These are phyloP conservation scores for Pseudomyrmex dendroicus DNA, from an alignment of 1,140 invertebrate genomes.

Conservation along the genomic window DNA sequence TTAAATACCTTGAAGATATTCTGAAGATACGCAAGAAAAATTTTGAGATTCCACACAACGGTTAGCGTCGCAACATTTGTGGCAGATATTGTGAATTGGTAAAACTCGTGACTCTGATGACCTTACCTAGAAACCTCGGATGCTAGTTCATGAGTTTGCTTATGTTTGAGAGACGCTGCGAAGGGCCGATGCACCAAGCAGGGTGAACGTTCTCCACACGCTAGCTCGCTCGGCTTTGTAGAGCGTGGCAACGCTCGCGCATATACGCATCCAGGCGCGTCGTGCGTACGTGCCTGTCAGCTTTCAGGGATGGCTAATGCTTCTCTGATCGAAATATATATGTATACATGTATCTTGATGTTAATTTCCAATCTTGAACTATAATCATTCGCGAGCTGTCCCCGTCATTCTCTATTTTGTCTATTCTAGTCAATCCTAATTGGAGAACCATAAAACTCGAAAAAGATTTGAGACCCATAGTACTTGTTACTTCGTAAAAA, in stretches of 20 bases:
- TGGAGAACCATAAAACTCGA: neutral
- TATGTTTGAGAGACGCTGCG: conserved; percentile 69
- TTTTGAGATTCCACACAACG: too few species aligned
- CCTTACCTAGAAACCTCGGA: conserved; percentile 55
- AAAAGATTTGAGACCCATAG: neutral
- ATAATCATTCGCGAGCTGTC: neutral
- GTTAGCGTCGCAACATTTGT: neutral
- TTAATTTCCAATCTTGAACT: neutral
- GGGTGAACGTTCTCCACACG: conserved; percentile 81
- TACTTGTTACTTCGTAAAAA: neutral
- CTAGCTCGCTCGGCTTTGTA: conserved; percentile 67
- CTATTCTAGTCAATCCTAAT: neutral
- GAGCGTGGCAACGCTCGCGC: conserved; percentile 55
- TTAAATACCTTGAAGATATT: too few species aligned
- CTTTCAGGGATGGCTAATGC: conserved; percentile 57
- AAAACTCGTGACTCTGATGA: neutral
- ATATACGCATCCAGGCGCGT: conserved; percentile 70
- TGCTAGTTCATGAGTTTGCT: conserved; percentile 50
- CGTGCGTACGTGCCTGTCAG: conserved; percentile 63
- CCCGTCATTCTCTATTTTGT: neutral
- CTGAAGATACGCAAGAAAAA: too few species aligned
- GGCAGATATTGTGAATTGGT: neutral
- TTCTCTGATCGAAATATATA: conserved; percentile 32
- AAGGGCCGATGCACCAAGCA: conserved; percentile 76
- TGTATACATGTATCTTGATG: neutral